A percentile compares a stretch with the other conserved stretches of the same genome.
phyloP scores from a whole-genome alignment of 2,113 vertebrate species.

The Sula dactylatra region DNA sequence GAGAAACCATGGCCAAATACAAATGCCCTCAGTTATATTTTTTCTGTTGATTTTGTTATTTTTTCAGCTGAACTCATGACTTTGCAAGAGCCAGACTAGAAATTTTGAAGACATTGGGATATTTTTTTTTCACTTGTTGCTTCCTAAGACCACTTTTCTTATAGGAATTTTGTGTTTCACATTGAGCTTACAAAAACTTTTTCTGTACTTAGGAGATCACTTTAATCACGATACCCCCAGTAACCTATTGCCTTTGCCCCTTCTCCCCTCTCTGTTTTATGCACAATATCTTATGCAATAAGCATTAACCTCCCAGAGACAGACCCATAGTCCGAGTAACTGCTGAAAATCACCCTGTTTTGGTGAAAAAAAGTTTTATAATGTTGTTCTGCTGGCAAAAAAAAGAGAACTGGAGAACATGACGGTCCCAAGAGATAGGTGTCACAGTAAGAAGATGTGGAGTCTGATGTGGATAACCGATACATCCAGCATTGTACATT shows the following conservation, averaged over 20 bases:
- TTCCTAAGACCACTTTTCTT: neutral
- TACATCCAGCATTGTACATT: neutral
- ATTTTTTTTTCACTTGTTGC: neutral
- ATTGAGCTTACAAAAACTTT: neutral
- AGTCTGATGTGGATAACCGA: no score
- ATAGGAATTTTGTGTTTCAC: neutral
- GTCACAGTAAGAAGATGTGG: neutral
- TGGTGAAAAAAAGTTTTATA: neutral
- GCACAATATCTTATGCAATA: neutral
- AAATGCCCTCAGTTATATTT: neutral
- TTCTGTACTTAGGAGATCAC: neutral
- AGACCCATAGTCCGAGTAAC: neutral
- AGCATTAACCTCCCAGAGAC: neutral
- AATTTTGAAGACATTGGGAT: neutral
- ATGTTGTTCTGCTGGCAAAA: neutral
- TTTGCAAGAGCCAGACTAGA: neutral
- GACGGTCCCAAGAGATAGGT: rapidly evolving
- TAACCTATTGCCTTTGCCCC: neutral
- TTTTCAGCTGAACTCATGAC: neutral
- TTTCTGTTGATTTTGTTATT: neutral
- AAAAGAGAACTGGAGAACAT: neutral
- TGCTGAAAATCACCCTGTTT: neutral
- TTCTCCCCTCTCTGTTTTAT: neutral
- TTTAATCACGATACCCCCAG: rapidly evolving
- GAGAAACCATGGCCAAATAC: neutral